These are phyloP conservation scores for Hydrotaea diabolus DNA, from an alignment of 2,888 invertebrate genomes.

Conservation along the genomic window DNA sequence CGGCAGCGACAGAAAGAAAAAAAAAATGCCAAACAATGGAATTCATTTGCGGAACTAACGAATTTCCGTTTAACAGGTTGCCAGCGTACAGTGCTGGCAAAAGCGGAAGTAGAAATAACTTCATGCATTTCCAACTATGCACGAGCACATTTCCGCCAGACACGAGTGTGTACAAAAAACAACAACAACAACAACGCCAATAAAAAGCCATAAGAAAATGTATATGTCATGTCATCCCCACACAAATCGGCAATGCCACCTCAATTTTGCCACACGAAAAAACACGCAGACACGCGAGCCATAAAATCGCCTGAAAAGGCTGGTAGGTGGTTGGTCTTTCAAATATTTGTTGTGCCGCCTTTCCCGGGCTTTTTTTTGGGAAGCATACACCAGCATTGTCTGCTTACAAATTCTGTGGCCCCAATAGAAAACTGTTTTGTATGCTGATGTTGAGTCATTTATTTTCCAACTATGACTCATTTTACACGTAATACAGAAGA, in stretches of 20 bases:
- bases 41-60: constrained; percentile 76
- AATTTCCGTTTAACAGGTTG: constrained; percentile 76
- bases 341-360: too few relatives aligned
- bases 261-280: background rate
- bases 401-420: constrained; percentile 63
- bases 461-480: constrained; percentile 30
- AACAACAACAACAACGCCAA: constrained; percentile 36
- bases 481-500: background rate
- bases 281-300: background rate
- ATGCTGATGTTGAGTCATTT: constrained; percentile 67
- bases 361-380: too few relatives aligned
- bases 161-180: constrained; percentile 33
- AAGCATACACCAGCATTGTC: background rate
- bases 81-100: constrained; percentile 70
- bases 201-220: constrained; percentile 2
- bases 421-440: constrained; percentile 70
- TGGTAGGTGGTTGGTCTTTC: background rate
- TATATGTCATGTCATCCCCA: background rate
- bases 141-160: constrained; percentile 21
- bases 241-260: background rate
- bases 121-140: constrained; percentile 54
- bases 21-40: constrained; percentile 35
- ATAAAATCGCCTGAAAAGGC: constrained; percentile 21
- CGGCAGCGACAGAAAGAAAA: background rate
- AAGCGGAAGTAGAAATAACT: constrained; percentile 74